These are phyloP conservation scores for Papilio protenor DNA, from an alignment of 2,888 invertebrate genomes.

Conservation along the genomic window DNA sequence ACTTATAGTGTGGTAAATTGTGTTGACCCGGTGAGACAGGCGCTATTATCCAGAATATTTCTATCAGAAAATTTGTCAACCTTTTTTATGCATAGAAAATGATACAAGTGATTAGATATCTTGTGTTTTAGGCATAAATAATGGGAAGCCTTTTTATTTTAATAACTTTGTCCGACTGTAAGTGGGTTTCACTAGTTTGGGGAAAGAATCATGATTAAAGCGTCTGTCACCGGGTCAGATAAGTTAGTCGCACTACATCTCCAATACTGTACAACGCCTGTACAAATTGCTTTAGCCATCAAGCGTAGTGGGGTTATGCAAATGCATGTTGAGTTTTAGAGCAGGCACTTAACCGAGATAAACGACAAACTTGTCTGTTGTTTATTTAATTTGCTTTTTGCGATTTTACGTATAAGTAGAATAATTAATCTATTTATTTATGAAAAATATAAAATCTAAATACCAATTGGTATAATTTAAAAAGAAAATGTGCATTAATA, in stretches of 20 bases:
- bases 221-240: background rate
- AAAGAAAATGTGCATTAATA: background rate
- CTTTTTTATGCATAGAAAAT: background rate
- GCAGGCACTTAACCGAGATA: conserved; percentile 17
- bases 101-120: background rate
- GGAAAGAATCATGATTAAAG: background rate
- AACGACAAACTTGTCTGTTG: background rate
- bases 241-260: background rate
- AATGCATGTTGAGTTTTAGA: conserved; percentile 20
- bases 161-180: background rate
- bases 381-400: conserved; percentile 5
- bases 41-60: too few relatives aligned
- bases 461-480: background rate
- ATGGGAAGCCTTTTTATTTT: background rate
- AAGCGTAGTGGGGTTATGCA: conserved; percentile 4
- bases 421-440: background rate
- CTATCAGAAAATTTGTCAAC: background rate
- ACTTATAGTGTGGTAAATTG: background rate
- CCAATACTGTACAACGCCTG: conserved; percentile 19
- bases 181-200: background rate
- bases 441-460: background rate
- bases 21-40: background rate
- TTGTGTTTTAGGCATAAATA: too few relatives aligned
- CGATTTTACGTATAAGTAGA: background rate
- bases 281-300: conserved; percentile 21